A percentile compares a stretch with the other conserved stretches of the same genome.
Evolutionary conservation across 2,888 invertebrate species (phyloP).

Genomic region (Sphaeridia pumilis): DNA sequence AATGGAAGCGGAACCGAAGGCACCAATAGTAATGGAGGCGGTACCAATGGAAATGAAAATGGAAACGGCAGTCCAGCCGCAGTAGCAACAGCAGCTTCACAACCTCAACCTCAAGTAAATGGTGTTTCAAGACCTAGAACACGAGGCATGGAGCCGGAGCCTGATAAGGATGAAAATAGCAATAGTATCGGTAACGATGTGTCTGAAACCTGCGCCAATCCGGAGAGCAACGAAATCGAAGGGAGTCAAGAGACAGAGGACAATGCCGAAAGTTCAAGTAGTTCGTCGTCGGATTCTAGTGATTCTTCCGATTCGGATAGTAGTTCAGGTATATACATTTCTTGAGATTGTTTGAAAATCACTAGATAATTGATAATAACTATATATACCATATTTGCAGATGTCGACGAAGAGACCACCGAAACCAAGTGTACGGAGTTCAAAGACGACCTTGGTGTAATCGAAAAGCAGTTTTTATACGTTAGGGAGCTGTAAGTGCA

Average conservation of each 20-base stretch:
- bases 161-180: not conserved
- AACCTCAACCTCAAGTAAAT: no score
- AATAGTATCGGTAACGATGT: not conserved
- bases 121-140: not conserved
- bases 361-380: not conserved
- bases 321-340: conserved; percentile 39
- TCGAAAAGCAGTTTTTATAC: conserved; percentile 77
- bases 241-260: conserved; percentile 41
- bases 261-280: conserved; percentile 36
- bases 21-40: conserved; percentile 3
- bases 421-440: conserved; percentile 70
- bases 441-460: conserved; percentile 70
- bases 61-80: no score
- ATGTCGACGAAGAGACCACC: conserved; percentile 87
- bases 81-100: no score
- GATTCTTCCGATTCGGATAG: conserved; percentile 41
- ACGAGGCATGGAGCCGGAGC: conserved; percentile 7
- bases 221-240: not conserved
- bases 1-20: conserved; percentile 18
- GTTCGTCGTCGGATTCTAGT: conserved; percentile 40
- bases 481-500: conserved; percentile 69
- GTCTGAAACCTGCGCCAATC: not conserved
- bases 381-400: conserved; percentile 60
- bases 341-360: conserved; percentile 11
- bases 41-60: no score